Percentiles rank a stretch among this genome's conserved stretches.
phyloP scores from a whole-genome alignment of 2,888 invertebrate species.

The Mythimna pallens region DNA sequence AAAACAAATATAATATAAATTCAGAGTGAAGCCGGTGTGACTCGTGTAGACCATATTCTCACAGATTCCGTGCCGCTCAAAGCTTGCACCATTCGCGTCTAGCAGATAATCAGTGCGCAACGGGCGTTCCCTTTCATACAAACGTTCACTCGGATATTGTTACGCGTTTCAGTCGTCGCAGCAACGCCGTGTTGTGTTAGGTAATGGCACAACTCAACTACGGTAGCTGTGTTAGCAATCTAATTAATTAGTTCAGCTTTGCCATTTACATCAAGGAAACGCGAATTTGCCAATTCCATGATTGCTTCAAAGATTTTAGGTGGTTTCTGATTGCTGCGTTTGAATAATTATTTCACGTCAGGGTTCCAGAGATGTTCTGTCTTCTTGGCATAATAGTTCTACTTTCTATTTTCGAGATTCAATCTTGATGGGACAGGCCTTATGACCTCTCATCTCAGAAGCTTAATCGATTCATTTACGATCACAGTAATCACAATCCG shows the following conservation, averaged over 20 bases:
- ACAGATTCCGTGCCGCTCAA: constrained; percentile 48
- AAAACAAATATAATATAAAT: background rate
- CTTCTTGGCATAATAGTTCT: no score
- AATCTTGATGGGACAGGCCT: background rate
- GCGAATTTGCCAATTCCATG: constrained; percentile 36
- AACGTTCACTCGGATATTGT: constrained; percentile 73
- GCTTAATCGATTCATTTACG: constrained; percentile 8
- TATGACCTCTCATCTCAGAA: background rate
- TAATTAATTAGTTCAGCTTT: constrained; percentile 46
- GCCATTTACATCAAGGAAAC: constrained; percentile 39
- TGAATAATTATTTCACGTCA: constrained; percentile 15
- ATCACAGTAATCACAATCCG: background rate
- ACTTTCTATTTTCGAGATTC: background rate
- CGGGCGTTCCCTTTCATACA: constrained; percentile 76
- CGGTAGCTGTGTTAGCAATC: constrained; percentile 45
- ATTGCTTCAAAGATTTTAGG: constrained; percentile 28
- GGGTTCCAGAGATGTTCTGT: background rate
- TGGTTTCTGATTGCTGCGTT: constrained; percentile 22
- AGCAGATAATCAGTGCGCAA: constrained; percentile 76
- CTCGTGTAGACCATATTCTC: background rate
- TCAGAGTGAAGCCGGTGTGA: background rate
- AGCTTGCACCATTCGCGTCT: constrained; percentile 44
- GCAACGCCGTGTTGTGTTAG: constrained; percentile 66
- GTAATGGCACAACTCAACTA: constrained; percentile 62
- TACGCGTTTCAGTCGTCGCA: constrained; percentile 68